Base-by-base conservation (phyloP, 2,888 invertebrate genomes). In the Pemphredon lugubris region DNA sequence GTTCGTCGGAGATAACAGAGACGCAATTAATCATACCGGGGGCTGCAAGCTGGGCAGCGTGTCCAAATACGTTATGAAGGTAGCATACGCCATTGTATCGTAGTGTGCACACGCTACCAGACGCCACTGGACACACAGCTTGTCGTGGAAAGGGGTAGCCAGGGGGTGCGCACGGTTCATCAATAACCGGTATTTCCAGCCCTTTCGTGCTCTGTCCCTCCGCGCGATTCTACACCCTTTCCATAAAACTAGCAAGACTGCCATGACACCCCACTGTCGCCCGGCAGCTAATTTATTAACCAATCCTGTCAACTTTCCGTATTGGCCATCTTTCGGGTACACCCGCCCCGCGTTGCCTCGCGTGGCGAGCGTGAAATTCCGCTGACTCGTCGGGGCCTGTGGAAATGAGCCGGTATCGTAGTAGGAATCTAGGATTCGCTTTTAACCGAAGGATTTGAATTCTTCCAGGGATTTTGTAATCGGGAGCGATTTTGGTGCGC, bases 141-240 rank as follows among this genome's bases (percentile, higher is more conserved):
- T 26, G 40, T 44, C 44, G 34, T 2, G 44, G 51, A 34, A 67
- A 47, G 30, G 58, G 61, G 50, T 42, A 32, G 60, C 42, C 32
- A 23, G 34, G 64, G 61, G 63, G 40, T 42, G 50, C 42, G 65
- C 60, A 73, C 44, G 71, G 75, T 82, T 82, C 81, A 82, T 82
- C 82, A 81, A 82, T 82, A 82, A 82, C 76, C 75, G 50, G 69
- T 54, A 61, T 72, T 73, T 60, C 58, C 58, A 48, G 60, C 67
- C 66, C 51, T 47, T 61, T 18, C 54, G 26, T 48, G 44, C 44
- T 23, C 68, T 40, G 60, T 45, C 67, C 53, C 37, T 64, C 51
- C 64, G n/a, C 54, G 34, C 63, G 57, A 58, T 50, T 55, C 55
- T 51, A 34, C 64, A 32, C 42, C 67, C 55, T 61, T 82, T 66